phyloP scores from a whole-genome alignment of 1,140 invertebrate genomes.

The Trichogramma pretiosum region DNA sequence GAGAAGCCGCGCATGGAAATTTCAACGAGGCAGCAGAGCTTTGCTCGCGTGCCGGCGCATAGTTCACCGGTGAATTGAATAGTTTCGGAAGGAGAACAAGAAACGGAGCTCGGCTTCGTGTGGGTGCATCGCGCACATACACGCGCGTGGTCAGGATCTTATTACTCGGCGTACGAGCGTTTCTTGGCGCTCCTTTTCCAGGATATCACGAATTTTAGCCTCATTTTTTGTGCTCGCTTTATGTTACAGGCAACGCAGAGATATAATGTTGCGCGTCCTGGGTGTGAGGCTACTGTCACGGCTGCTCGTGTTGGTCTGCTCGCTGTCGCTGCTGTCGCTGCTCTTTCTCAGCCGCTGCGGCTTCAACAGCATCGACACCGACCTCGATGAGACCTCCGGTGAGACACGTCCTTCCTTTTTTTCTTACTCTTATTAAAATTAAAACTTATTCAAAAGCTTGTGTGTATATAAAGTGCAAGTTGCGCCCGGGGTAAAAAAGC shows the following conservation, averaged over 20 bases:
- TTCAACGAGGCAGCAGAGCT: slow-evolving; percentile 12
- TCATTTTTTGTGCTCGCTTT: no score
- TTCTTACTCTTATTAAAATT: background rate
- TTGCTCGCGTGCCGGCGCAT: slow-evolving; percentile 1
- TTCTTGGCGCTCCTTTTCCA: no score
- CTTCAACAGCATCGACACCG: slow-evolving; percentile 38
- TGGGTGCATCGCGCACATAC: no score
- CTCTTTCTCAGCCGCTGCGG: slow-evolving; percentile 50
- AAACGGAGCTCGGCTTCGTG: background rate
- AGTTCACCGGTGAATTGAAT: slow-evolving; percentile 15
- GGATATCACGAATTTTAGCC: no score
- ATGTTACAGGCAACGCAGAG: slow-evolving; percentile 39
- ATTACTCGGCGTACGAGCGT: no score
- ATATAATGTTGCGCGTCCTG: slow-evolving; percentile 45
- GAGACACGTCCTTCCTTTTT: slow-evolving; percentile 17
- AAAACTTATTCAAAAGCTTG: no score
- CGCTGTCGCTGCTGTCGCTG: slow-evolving; percentile 47
- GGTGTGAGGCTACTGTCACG: slow-evolving; percentile 50
- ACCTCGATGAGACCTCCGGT: slow-evolving; percentile 36
- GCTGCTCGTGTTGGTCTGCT: slow-evolving; percentile 49
- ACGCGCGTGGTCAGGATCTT: no score
- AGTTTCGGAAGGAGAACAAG: slow-evolving; percentile 1
- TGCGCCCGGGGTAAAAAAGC: no score
- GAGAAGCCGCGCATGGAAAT: background rate
- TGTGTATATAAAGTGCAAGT: no score